Percentiles rank a stretch among this genome's conserved stretches.
Evolutionary conservation across 2,888 invertebrate genomes (phyloP).

Genomic region (Pristionchus arcanus): DNA sequence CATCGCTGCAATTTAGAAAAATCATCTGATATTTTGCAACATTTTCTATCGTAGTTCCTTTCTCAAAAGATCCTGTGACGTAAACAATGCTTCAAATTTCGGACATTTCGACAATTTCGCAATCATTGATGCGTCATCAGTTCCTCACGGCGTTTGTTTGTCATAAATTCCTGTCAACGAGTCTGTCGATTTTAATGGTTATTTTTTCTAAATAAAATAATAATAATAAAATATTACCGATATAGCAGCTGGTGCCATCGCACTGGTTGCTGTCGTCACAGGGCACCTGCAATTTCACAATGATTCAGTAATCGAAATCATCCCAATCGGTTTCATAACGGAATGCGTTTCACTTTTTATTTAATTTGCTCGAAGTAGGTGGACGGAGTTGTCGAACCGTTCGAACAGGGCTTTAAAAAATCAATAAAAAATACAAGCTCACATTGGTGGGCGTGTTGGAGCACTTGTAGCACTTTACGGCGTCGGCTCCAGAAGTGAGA

Average conservation of each 20-base stretch:
- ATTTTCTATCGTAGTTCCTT: background rate
- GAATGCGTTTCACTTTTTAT: background rate
- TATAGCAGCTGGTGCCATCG: conserved; percentile 4
- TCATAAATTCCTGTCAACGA: too few species aligned
- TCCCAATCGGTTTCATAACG: too few species aligned
- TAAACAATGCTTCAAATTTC: too few species aligned
- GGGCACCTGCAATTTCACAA: background rate
- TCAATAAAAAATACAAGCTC: background rate
- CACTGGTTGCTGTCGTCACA: background rate
- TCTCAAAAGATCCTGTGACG: background rate
- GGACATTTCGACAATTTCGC: too few species aligned
- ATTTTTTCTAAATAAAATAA: too few species aligned
- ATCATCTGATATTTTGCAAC: background rate
- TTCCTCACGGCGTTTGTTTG: too few species aligned
- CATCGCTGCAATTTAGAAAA: background rate
- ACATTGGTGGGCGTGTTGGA: background rate
- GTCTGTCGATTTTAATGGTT: too few species aligned
- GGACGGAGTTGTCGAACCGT: too few species aligned
- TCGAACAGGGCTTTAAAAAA: too few species aligned
- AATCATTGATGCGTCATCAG: too few species aligned
- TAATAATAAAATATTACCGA: background rate
- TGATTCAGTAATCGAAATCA: background rate
- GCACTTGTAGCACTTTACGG: conserved; percentile 26
- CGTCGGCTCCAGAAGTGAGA: background rate
- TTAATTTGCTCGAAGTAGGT: too few species aligned